These are phyloP conservation scores for Helicoverpa zea DNA, from an alignment of 1,140 invertebrate species.

Conservation along the genomic window DNA sequence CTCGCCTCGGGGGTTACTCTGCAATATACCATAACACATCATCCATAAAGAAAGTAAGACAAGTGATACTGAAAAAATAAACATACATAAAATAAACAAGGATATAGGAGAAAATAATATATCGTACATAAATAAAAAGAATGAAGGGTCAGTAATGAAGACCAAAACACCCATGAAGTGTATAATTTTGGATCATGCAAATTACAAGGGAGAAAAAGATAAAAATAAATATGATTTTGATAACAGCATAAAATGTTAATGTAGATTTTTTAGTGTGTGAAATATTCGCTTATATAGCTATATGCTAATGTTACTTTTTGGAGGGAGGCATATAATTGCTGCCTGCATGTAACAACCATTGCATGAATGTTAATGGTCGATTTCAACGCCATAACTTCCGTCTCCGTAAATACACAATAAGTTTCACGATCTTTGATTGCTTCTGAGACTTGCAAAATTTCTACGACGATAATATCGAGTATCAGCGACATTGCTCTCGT, in stretches of 20 bases:
- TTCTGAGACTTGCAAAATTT: not conserved
- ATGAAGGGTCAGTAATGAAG: not conserved
- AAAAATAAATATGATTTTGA: not conserved
- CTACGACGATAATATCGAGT: not conserved
- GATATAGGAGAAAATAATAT: constrained; percentile 35
- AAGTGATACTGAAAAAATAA: constrained; percentile 75
- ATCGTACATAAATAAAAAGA: not conserved
- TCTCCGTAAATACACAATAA: constrained; percentile 28
- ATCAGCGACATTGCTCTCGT: no score
- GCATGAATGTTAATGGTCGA: constrained; percentile 16
- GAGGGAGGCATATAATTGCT: not conserved
- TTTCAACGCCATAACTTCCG: constrained; percentile 20
- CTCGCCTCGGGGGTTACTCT: constrained; percentile 92
- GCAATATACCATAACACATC: constrained; percentile 81
- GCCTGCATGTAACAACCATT: constrained; percentile 1
- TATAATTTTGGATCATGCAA: not conserved
- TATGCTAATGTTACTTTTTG: not conserved
- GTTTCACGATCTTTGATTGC: constrained; percentile 11
- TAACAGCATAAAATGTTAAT: not conserved
- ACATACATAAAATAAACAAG: constrained; percentile 67
- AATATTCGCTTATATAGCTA: no score
- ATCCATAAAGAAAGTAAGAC: constrained; percentile 66
- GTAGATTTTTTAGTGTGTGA: no score
- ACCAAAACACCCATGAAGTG: not conserved
- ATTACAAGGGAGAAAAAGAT: not conserved